These are phyloP conservation scores for Orthosia incerta DNA, from an alignment of 2,888 invertebrate genomes.

Conservation along the genomic window DNA sequence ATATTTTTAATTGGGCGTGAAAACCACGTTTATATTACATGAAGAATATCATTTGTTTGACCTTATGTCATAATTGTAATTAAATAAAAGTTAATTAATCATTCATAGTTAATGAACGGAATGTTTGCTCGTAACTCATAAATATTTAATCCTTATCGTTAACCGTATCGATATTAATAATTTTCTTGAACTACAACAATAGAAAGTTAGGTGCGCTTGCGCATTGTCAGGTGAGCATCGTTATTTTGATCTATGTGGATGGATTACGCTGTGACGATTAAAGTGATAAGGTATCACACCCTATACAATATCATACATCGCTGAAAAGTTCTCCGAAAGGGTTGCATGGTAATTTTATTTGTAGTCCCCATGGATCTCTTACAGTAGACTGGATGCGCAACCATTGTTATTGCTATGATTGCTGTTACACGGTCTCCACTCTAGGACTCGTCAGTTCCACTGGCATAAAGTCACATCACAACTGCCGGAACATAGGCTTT, in stretches of 20 bases:
- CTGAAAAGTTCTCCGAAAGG: too few relatives aligned
- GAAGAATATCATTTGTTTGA: conserved; percentile 16
- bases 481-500: too few relatives aligned
- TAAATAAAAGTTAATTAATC: conserved; percentile 25
- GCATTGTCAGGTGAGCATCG: conserved; percentile 8
- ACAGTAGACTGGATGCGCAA: too few relatives aligned
- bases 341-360: too few relatives aligned
- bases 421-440: too few relatives aligned
- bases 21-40: conserved; percentile 32
- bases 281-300: too few relatives aligned
- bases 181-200: conserved; percentile 8
- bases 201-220: conserved; percentile 6
- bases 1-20: conserved; percentile 27
- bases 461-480: too few relatives aligned
- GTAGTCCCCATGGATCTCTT: too few relatives aligned
- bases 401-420: too few relatives aligned
- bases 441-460: too few relatives aligned
- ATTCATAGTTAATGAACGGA: conserved; percentile 40
- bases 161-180: conserved; percentile 11
- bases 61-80: conserved; percentile 22
- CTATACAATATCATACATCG: too few relatives aligned
- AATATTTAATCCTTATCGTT: conserved; percentile 7
- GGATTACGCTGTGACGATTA: background rate
- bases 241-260: background rate
- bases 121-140: conserved; percentile 33